phyloP scores from a whole-genome alignment of 2,888 invertebrate genomes.

The Nipponacmea schrenckii region DNA sequence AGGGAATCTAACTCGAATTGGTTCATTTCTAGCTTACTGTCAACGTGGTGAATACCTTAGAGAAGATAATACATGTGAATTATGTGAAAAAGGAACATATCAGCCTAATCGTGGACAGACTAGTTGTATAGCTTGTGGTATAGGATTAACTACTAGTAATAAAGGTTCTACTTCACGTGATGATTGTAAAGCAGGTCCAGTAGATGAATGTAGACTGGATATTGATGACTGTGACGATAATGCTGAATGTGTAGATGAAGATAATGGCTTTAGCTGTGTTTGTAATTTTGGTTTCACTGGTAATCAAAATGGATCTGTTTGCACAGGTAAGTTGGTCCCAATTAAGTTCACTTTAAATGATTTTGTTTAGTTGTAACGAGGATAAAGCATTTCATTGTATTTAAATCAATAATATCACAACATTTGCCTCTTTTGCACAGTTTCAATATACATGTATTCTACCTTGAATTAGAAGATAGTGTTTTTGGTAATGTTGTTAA shows the following conservation, averaged over 20 bases:
- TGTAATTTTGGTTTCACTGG: slow-evolving; percentile 47
- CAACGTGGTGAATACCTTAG: slow-evolving; percentile 36
- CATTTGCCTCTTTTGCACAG: too few species aligned
- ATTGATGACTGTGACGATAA: slow-evolving; percentile 41
- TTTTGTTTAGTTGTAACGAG: neutral
- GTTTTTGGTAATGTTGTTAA: too few species aligned
- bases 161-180: slow-evolving; percentile 33
- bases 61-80: slow-evolving; percentile 38
- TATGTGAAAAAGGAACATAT: slow-evolving; percentile 49
- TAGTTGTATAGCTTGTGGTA: slow-evolving; percentile 44
- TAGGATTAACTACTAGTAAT: slow-evolving; percentile 39
- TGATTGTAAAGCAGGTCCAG: slow-evolving; percentile 38
- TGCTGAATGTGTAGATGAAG: slow-evolving; percentile 40
- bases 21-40: slow-evolving; percentile 45
- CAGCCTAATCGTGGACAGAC: slow-evolving; percentile 38
- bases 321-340: slow-evolving; percentile 35
- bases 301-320: slow-evolving; percentile 32
- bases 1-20: neutral
- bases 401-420: too few species aligned
- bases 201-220: slow-evolving; percentile 44
- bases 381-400: too few species aligned
- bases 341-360: too few species aligned
- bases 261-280: slow-evolving; percentile 39
- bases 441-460: too few species aligned
- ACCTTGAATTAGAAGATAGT: too few species aligned